Percentiles rank a stretch among this genome's conserved stretches.
phyloP scores from a whole-genome alignment of 2,113 vertebrate species.

The Prolemur simus region DNA sequence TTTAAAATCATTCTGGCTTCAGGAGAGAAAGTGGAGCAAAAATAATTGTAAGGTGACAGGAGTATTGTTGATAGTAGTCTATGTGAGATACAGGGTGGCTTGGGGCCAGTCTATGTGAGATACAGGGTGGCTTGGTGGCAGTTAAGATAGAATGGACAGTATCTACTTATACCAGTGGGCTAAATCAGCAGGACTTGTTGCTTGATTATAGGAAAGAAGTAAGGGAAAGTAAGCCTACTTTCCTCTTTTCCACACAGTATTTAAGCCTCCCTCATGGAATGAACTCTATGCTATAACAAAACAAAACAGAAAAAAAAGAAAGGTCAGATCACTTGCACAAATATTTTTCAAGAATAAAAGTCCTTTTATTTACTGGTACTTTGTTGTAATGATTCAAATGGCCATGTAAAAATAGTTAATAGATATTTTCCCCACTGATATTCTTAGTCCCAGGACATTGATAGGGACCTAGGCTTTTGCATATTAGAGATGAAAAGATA shows the following conservation, averaged over 20 bases:
- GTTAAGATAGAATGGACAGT: too few species aligned
- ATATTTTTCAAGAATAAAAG: neutral
- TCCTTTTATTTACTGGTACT: neutral
- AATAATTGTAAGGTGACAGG: neutral
- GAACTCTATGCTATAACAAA: neutral
- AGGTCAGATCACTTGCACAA: neutral
- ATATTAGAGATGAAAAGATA: neutral
- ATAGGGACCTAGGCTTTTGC: neutral
- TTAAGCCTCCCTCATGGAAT: neutral
- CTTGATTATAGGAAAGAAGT: neutral
- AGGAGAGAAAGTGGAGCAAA: neutral
- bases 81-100: neutral
- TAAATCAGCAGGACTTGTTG: neutral
- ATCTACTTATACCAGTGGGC: neutral
- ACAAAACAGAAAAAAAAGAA: neutral
- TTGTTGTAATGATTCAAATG: neutral
- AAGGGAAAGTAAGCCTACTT: neutral
- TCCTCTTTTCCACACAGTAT: neutral
- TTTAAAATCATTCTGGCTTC: neutral
- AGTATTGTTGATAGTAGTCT: neutral
- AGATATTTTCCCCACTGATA: neutral
- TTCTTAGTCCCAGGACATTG: neutral
- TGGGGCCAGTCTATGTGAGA: neutral
- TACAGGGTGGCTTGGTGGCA: neutral
- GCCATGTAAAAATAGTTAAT: neutral